Percentiles rank a stretch among this genome's conserved stretches.
These are phyloP conservation scores for Papilio xuthus DNA, from an alignment of 1,140 invertebrate genomes.

Conservation along the genomic window DNA sequence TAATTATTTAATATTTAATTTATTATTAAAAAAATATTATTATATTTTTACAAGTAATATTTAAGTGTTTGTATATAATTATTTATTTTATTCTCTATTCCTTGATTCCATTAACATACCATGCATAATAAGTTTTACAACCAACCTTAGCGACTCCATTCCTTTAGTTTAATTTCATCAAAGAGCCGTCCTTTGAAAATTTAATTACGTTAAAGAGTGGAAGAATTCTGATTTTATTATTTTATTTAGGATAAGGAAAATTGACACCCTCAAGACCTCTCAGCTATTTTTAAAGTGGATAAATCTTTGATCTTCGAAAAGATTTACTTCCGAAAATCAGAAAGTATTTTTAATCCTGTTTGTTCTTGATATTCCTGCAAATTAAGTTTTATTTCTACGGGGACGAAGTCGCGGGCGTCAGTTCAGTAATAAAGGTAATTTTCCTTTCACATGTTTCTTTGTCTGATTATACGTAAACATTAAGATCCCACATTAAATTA, in stretches of 20 bases:
- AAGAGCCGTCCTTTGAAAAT: neutral
- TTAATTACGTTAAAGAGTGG: neutral
- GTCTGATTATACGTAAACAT: no score
- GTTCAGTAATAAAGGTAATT: neutral
- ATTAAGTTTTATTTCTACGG: no score
- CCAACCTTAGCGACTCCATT: neutral
- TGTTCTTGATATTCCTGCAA: neutral
- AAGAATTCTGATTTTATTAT: neutral
- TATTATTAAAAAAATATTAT: no score
- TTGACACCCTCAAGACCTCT: neutral
- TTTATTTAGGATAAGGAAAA: neutral
- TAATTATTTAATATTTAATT: no score
- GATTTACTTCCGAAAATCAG: neutral
- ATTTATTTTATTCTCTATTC: neutral
- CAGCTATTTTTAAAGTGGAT: neutral
- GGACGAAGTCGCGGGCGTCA: no score
- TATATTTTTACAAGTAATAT: no score
- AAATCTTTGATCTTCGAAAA: neutral
- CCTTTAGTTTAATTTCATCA: neutral
- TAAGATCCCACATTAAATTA: no score
- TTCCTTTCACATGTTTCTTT: neutral
- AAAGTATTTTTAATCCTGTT: neutral
- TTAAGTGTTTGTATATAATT: neutral
- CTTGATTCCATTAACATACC: neutral
- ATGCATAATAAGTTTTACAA: neutral